Evolutionary conservation across 2,113 vertebrate genomes (phyloP).

Genomic region (Siphamia tubifer): DNA sequence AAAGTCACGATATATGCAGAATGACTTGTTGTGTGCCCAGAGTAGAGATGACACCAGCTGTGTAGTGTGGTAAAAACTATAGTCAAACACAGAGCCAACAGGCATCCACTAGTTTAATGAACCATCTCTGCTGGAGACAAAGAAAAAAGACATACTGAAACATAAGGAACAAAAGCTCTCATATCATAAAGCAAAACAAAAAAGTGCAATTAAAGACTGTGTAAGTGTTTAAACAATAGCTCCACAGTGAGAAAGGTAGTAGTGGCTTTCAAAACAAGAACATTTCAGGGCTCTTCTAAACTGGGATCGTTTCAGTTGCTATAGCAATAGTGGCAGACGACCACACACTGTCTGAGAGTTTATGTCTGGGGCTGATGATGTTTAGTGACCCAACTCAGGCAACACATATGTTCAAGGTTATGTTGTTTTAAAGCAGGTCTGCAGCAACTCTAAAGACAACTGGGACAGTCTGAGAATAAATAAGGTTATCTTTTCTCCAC

Average conservation of each 20-base stretch:
- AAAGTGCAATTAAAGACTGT: conserved; percentile 4
- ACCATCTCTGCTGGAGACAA: not conserved
- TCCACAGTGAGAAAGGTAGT: conserved; percentile 13
- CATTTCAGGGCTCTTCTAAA: conserved; percentile 49
- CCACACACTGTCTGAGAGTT: conserved; percentile 60
- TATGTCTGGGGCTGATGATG: conserved; percentile 40
- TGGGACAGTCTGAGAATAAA: not conserved
- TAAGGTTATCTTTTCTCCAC: not conserved
- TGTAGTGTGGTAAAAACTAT: not conserved
- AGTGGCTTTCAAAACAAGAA: conserved; percentile 46
- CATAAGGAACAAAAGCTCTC: conserved; percentile 21
- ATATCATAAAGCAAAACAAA: conserved; percentile 2
- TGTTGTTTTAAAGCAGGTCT: not conserved
- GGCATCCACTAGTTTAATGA: conserved; percentile 18
- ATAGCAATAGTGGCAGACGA: conserved; percentile 67
- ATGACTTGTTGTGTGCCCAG: not conserved
- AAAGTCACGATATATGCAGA: too few relatives aligned
- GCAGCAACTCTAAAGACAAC: conserved; percentile 2
- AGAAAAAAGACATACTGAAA: conserved; percentile 23
- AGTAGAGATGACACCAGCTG: not conserved
- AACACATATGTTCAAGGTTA: not conserved
- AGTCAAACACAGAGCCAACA: conserved; percentile 14
- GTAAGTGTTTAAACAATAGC: not conserved
- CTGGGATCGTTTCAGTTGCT: conserved; percentile 63
- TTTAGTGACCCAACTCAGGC: conserved; percentile 32